These are phyloP conservation scores for Metopolophium dirhodum DNA, from an alignment of 1,140 invertebrate species.

Conservation along the genomic window DNA sequence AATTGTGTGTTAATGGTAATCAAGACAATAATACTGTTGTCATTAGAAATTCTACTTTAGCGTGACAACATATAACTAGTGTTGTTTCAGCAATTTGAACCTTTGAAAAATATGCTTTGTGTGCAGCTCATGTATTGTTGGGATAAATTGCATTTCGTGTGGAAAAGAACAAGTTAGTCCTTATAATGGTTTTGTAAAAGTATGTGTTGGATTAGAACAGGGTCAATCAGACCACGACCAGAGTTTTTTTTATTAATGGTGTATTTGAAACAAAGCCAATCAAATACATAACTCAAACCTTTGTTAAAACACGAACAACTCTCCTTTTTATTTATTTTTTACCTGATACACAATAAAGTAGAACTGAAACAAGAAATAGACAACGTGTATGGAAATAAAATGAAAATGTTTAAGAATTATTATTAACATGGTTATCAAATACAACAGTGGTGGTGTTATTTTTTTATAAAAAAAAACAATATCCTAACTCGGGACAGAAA, in stretches of 20 bases:
- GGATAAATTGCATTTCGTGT: not conserved
- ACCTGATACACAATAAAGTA: not conserved
- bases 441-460: too few species aligned
- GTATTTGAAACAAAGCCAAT: constrained; percentile 27
- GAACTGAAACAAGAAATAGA: not conserved
- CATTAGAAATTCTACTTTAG: not conserved
- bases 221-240: not conserved
- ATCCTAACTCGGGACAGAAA: too few species aligned
- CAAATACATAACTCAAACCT: constrained; percentile 16
- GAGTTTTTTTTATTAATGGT: constrained; percentile 18
- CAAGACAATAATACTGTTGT: not conserved
- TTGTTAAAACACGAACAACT: not conserved
- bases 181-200: constrained; percentile 1
- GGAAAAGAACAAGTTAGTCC: not conserved
- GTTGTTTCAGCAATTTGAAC: not conserved
- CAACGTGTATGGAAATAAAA: not conserved
- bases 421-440: not conserved
- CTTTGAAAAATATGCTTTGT: not conserved
- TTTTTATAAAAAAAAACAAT: too few species aligned
- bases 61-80: not conserved
- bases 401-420: not conserved
- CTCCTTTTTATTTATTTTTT: constrained; percentile 5
- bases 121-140: not conserved
- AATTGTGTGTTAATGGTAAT: not conserved
- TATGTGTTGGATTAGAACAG: constrained; percentile 16